These are phyloP conservation scores for Siniperca chuatsi DNA, from an alignment of 2,113 vertebrate species.

Conservation along the genomic window DNA sequence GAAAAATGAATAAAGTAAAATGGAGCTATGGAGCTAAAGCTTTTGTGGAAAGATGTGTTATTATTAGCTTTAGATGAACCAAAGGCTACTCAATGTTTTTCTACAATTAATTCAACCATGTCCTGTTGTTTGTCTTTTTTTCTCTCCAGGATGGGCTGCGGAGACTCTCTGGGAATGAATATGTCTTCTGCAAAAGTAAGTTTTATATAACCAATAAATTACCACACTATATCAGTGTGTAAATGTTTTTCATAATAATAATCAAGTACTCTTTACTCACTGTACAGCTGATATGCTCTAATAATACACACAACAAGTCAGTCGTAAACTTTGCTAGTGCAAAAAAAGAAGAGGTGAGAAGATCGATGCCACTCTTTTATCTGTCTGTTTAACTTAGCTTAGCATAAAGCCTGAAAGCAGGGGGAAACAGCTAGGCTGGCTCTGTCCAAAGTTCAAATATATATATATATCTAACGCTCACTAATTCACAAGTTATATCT, in stretches of 20 bases:
- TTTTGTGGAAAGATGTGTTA: neutral
- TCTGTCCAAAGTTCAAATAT: too few relatives aligned
- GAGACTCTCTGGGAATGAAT: slow-evolving; percentile 93
- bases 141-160: slow-evolving; percentile 90
- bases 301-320: neutral
- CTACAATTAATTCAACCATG: neutral
- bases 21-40: neutral
- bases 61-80: neutral
- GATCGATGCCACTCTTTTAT: too few relatives aligned
- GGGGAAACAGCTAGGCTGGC: neutral
- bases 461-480: too few relatives aligned
- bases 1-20: neutral
- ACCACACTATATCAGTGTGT: neutral
- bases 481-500: too few relatives aligned
- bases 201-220: slow-evolving; percentile 27
- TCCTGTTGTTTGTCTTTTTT: neutral
- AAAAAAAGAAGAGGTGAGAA: too few relatives aligned
- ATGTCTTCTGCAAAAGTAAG: slow-evolving; percentile 95
- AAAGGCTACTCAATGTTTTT: neutral
- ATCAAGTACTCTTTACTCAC: too few relatives aligned
- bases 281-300: neutral
- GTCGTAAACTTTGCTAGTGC: neutral
- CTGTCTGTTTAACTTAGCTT: too few relatives aligned
- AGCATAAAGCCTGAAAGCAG: neutral
- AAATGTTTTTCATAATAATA: too few relatives aligned